Evolutionary conservation across 1,140 invertebrate species (phyloP), one percentile per base, ranked within the genome.

Genomic region (Agrilus planipennis): DNA sequence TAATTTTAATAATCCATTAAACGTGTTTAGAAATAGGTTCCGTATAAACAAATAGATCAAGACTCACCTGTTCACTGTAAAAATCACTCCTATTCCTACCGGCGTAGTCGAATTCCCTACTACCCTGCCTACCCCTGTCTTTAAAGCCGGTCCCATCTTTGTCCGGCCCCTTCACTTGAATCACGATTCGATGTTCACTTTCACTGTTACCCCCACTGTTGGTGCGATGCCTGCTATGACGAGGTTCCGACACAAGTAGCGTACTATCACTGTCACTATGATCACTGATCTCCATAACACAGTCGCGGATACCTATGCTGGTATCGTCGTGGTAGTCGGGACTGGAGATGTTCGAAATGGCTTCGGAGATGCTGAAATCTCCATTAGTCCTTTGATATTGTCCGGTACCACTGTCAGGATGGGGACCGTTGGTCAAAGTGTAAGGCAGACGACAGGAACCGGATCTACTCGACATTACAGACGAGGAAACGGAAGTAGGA

Each of bases 301-400:
- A 79, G 45, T 77, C 70, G 10, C 77, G 72, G 43, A 77, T 76
- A 9, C 75, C 60, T 42, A 76, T 73, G 46, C 74, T 75, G 44
- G 75, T 71, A 56, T 77, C 77, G 56, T 88, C 84, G 64, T 84
- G 82, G 63, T 84, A 87, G 62, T 87, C 84, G 21, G 83, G 84
- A 68, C 82, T 86, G 46, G 81, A 84, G 63, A 88, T 86, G 65
- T 87, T 87, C 44, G 83, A 86, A 51, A 87, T 77, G 7, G 81
- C 84, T 65, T 85, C 81, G 20, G 81, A 82, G 47, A 81, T 71
- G 55, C 80, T 83, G 57, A 74, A 70, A 57, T 80, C 76, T 38
- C 75, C 75, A 38, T 67, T 68, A 17, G 64, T 12, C 46, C 64
- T 64, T 44, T 61, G 58, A 18, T 49, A 46, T 10, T 46, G 36